phyloP scores from a whole-genome alignment of 1,140 invertebrate genomes.

The Reticulitermes speratus region DNA sequence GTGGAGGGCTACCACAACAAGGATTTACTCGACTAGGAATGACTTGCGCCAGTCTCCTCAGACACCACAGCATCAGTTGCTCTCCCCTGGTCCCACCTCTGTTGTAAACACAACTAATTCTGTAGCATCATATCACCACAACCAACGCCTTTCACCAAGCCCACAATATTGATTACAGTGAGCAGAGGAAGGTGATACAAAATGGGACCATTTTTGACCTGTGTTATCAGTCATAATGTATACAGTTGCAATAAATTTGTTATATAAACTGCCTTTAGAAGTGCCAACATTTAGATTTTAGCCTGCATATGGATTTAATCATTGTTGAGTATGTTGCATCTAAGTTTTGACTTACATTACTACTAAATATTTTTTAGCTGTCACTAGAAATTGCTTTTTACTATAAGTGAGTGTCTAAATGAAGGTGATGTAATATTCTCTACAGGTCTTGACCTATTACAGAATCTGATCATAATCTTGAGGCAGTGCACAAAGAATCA shows the following conservation, averaged over 20 bases:
- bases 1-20: neutral
- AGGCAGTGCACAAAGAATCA: too few relatives aligned
- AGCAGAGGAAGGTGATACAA: neutral
- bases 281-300: neutral
- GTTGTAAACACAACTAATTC: conserved; percentile 20
- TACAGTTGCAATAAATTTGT: neutral
- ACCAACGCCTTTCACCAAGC: conserved; percentile 22
- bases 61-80: conserved; percentile 18
- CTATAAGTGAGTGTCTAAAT: neutral
- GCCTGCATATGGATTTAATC: neutral
- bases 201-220: neutral
- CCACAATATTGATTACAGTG: conserved; percentile 27
- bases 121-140: conserved; percentile 19
- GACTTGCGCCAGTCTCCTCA: neutral
- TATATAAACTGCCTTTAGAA: neutral
- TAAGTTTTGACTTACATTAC: neutral
- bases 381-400: too few relatives aligned
- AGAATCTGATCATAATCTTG: too few relatives aligned
- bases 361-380: too few relatives aligned
- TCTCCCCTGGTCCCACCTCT: neutral
- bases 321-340: neutral
- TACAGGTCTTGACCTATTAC: neutral
- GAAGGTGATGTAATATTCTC: neutral
- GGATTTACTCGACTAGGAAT: conserved; percentile 6
- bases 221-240: neutral